Evolutionary conservation across 2,888 invertebrate genomes (phyloP).

Genomic region (Gymnoscelis rufifasciata): DNA sequence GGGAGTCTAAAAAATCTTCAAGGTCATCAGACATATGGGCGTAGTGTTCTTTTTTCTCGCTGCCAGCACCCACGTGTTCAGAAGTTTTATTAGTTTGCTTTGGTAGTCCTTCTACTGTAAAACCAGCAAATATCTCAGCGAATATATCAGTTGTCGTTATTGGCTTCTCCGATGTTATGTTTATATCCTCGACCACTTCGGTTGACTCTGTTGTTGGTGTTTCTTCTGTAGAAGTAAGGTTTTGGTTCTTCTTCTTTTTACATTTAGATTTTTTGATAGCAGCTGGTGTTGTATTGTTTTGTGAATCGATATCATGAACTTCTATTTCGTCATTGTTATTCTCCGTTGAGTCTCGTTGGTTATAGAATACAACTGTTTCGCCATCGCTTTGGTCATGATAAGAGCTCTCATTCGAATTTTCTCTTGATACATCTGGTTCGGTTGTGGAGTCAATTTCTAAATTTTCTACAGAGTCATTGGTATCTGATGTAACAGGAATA

Average conservation of each 20-base stretch:
- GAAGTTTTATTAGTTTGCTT: constrained; percentile 6
- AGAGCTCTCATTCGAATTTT: constrained; percentile 23
- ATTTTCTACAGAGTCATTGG: constrained; percentile 6
- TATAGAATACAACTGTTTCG: constrained; percentile 55
- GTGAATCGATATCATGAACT: constrained; percentile 39
- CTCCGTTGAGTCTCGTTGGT: constrained; percentile 30
- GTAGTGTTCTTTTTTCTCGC: constrained; percentile 44
- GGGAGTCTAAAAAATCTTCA: constrained; percentile 54
- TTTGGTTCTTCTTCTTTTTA: constrained; percentile 58
- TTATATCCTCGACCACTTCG: constrained; percentile 20
- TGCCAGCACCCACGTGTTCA: constrained; percentile 42
- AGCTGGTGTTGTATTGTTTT: constrained; percentile 33
- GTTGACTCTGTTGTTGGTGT: constrained; percentile 6
- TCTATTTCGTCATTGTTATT: constrained; percentile 31
- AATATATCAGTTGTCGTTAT: constrained; percentile 45
- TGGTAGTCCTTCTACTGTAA: constrained; percentile 14
- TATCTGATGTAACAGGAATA: constrained; percentile 19
- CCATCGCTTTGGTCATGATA: constrained; percentile 37
- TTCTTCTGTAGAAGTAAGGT: constrained; percentile 36
- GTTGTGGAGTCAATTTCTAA: constrained; percentile 27
- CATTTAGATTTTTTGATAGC: constrained; percentile 61
- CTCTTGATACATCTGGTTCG: constrained; percentile 9
- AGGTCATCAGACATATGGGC: constrained; percentile 54
- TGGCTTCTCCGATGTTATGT: constrained; percentile 35
- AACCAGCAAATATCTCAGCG: constrained; percentile 46